Percentiles rank a stretch among this genome's conserved stretches.
These are phyloP conservation scores for Conus betulinus DNA, from an alignment of 1,140 invertebrate species.

Conservation along the genomic window DNA sequence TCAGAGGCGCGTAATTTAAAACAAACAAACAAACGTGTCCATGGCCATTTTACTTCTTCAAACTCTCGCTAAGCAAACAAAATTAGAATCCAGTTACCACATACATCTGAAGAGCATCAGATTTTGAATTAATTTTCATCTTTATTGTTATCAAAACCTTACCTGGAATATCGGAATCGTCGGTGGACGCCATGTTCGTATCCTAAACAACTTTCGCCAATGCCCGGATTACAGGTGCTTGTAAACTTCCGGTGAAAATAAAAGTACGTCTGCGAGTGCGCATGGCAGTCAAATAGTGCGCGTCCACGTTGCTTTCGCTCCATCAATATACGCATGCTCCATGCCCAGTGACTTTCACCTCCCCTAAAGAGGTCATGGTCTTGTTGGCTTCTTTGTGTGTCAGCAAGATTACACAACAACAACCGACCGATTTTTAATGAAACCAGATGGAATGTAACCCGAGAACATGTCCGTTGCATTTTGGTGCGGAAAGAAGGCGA, in stretches of 20 bases:
- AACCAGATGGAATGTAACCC: too few relatives aligned
- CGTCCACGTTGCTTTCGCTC: not conserved
- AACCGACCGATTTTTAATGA: too few relatives aligned
- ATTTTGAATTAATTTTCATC: not conserved
- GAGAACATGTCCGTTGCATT: too few relatives aligned
- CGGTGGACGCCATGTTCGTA: slow-evolving; percentile 71
- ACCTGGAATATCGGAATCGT: slow-evolving; percentile 73
- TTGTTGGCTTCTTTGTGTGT: not conserved
- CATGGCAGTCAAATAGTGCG: too few relatives aligned
- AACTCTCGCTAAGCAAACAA: not conserved
- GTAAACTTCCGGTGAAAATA: slow-evolving; percentile 37
- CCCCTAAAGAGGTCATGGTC: not conserved
- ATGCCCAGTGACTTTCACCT: not conserved
- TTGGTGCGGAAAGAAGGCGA: too few relatives aligned
- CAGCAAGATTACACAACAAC: too few relatives aligned
- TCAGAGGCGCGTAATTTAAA: slow-evolving; percentile 18
- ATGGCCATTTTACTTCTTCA: not conserved
- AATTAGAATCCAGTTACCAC: not conserved
- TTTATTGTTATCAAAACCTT: not conserved
- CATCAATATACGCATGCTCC: not conserved
- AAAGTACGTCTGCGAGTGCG: slow-evolving; percentile 30
- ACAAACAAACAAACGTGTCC: not conserved
- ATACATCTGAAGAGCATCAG: not conserved
- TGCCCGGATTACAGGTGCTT: slow-evolving; percentile 57
- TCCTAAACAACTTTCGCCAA: slow-evolving; percentile 68